A percentile compares a stretch with the other conserved stretches of the same genome.
Conservation (phyloP, 2,888 invertebrate genomes). For the Hydrotaea cyrtoneurina region DNA sequence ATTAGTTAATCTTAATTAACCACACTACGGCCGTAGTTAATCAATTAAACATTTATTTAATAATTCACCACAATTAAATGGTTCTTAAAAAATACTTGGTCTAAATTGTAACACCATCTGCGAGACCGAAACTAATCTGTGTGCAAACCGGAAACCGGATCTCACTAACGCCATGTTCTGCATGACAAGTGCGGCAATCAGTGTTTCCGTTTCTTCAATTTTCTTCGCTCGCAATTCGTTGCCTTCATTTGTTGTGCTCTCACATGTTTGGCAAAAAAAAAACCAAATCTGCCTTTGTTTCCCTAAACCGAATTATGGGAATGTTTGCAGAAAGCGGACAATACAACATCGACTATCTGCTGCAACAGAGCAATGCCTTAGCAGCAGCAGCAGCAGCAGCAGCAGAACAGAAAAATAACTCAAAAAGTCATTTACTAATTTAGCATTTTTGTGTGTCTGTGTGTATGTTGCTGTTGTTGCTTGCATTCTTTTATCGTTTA, state of each 20-base stretch:
- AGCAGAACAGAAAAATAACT: constrained; percentile 47
- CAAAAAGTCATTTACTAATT: constrained; percentile 68
- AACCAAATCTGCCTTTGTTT: constrained; percentile 37
- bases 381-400: not conserved
- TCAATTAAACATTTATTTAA: too few relatives aligned
- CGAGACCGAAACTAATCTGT: too few relatives aligned
- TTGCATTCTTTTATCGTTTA: constrained; percentile 65
- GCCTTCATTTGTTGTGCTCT: not conserved
- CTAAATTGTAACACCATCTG: too few relatives aligned
- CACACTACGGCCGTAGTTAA: too few relatives aligned
- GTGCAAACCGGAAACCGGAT: constrained; percentile 15
- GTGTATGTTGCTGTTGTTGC: not conserved
- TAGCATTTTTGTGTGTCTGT: constrained; percentile 51
- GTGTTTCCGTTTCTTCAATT: not conserved
- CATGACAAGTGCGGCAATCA: constrained; percentile 3
- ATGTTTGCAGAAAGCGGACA: constrained; percentile 14
- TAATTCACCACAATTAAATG: too few relatives aligned
- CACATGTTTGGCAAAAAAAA: not conserved
- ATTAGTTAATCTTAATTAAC: too few relatives aligned
- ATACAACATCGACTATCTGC: not conserved
- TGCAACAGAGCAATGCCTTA: not conserved
- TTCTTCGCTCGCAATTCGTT: not conserved
- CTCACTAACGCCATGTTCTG: not conserved
- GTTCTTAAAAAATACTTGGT: too few relatives aligned
- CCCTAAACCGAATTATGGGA: constrained; percentile 22